phyloP scores from a whole-genome alignment of 2,797 vertebrate species.

The Dallia pectoralis region DNA sequence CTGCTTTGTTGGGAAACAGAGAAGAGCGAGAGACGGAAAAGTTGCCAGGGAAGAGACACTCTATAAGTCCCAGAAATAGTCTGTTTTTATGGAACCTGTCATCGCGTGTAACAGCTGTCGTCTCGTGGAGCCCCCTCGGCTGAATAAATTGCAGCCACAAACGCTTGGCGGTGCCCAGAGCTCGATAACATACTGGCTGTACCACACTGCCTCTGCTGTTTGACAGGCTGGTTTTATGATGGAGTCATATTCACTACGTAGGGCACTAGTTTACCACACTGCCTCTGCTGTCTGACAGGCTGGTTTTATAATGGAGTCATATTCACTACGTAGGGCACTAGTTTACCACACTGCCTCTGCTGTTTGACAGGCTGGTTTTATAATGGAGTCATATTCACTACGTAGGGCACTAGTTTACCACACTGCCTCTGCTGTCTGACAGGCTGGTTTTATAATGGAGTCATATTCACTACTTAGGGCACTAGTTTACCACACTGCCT shows the following conservation, averaged over 20 bases:
- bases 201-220: not conserved
- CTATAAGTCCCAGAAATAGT: not conserved
- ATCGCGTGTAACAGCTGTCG: not conserved
- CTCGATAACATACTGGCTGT: not conserved
- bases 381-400: not conserved
- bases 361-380: not conserved
- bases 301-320: no score
- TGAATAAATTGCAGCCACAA: not conserved
- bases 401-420: not conserved
- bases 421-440: no score
- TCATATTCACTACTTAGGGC: no score
- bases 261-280: no score
- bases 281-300: no score
- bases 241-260: not conserved
- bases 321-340: no score
- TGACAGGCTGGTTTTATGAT: not conserved
- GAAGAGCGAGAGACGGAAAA: not conserved
- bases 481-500: not conserved
- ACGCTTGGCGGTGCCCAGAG: not conserved
- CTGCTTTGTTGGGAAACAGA: not conserved
- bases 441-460: no score
- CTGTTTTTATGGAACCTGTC: not conserved
- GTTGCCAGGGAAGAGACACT: not conserved
- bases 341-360: not conserved
- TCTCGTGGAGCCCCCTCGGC: not conserved